Evolutionary conservation across 2,113 vertebrate species (phyloP), one percentile per base, ranked within the genome.

Genomic region (Proteles cristata): DNA sequence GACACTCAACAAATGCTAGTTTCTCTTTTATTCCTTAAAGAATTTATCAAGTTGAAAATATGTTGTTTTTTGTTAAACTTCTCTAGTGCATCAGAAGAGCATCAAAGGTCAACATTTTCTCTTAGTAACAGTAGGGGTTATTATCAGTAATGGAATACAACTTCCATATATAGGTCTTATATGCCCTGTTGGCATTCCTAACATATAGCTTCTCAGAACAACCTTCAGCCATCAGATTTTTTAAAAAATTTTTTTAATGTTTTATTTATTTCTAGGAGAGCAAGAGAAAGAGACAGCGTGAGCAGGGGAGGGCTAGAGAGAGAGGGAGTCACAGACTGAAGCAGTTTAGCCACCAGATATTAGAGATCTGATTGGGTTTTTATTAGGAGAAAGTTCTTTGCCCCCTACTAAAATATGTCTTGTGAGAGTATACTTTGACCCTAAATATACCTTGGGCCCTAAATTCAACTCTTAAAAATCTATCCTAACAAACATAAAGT

Each of bases 331-430:
- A n/a, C n/a, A n/a, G n/a, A n/a, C n/a, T n/a, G n/a, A n/a, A n/a
- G n/a, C n/a, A n/a, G n/a, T n/a, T n/a, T n/a, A 74, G 14, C 26
- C 5, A 76, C 50, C 58, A 65, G 23, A 55, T 35, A 65, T 68
- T 55, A 92, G 81, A 69, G 50, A 26, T 28, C 19, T 23, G 10
- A 50, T 53, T 81, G 28, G 17, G 11, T 76, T 90, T 92, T 94
- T 71, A 88, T 77, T 63, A 71, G 26, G 21, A 97, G 28, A 95
- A 95, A 77, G 4, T 73, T 82, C 53, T 92, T 95, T 86, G 61
- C 2, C 91, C 65, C 45, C 69, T 93, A 66, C 43, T 90, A 48
- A 81, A 86, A 86, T 79, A 84, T 65, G 33, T 50, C 43, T 77
- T 93, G 0, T 33, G 3, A 23, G 23, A 79, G 84, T 74, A 87